Base-by-base conservation (phyloP, 2,888 invertebrate genomes). In the Atrina japonica region DNA sequence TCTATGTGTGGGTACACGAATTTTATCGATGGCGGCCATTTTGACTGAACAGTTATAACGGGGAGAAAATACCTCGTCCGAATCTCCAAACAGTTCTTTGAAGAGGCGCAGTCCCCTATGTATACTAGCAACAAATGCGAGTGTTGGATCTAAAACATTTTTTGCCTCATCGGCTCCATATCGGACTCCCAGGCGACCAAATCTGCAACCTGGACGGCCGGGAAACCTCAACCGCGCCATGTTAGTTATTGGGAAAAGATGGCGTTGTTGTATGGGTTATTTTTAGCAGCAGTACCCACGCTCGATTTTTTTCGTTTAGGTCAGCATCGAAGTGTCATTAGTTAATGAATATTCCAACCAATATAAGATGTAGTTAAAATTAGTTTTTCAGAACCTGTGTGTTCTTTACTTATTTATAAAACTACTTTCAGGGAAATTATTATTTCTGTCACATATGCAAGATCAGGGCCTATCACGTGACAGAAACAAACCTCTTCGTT, bases 141-240 rank as follows among this genome's bases (percentile, higher is more conserved):
- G 75, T 45, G 84, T 76, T 56, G 86, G 85, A 75, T 89, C 88
- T 55, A 76, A 72, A n/a, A 77, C 76, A 66, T 85, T 84, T 73
- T 83, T 84, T 47, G 82, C 80, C 67, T 88, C 88, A 78, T 88
- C 87, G 40, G 80, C 82, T 49, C 85, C 82, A 76, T 83, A 88
- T 74, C 80, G 75, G 52, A 87, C 77, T 47, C 84, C 84, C 71
- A 80, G 70, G 73, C 88, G 82, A 71, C 86, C 88, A 80, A 88
- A 89, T 82, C 88, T 85, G 77, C 84, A 88, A 43, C 88, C 90
- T 67, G 89, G 89, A 78, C 90, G 86, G 70, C 90, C 90, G 68
- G 89, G 89, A 81, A 90, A 90, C 65, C 89, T 80, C 64, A 89
- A 76, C 77, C 88, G 86, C 88, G 90, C 89, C 90, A 90, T 90